Percentiles rank a stretch among this genome's conserved stretches.
Conservation (phyloP, 1,140 invertebrate species). For the Eurosta solidaginis region DNA sequence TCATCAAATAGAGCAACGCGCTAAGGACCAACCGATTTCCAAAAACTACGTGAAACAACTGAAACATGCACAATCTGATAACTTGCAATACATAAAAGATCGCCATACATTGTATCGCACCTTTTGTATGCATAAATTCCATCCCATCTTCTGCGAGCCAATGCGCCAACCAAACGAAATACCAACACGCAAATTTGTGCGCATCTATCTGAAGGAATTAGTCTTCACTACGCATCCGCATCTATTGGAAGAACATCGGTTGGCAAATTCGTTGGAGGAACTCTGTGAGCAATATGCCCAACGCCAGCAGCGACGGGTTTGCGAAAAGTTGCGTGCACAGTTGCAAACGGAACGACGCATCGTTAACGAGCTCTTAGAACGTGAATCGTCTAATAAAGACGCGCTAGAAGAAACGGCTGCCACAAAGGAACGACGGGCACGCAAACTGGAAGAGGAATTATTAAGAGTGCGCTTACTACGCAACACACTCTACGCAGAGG, state of each 20-base stretch:
- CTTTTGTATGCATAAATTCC: slow-evolving; percentile 40
- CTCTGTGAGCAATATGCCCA: slow-evolving; percentile 51
- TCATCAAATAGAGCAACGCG: slow-evolving; percentile 40
- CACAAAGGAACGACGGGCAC: slow-evolving; percentile 22
- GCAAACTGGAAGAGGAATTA: slow-evolving; percentile 37
- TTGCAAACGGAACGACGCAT: slow-evolving; percentile 54
- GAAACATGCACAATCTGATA: not conserved
- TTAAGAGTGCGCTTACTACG: slow-evolving; percentile 51
- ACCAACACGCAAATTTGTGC: slow-evolving; percentile 52
- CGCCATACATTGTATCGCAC: slow-evolving; percentile 40
- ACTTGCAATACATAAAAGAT: slow-evolving; percentile 23
- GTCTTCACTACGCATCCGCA: slow-evolving; percentile 59
- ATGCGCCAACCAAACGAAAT: slow-evolving; percentile 36
- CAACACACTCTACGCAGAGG: slow-evolving; percentile 53
- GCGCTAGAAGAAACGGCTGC: not conserved
- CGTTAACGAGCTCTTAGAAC: slow-evolving; percentile 41
- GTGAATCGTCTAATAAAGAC: not conserved
- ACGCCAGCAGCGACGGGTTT: slow-evolving; percentile 41
- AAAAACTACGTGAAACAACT: slow-evolving; percentile 31
- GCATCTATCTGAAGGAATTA: slow-evolving; percentile 52
- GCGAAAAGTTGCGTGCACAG: slow-evolving; percentile 49
- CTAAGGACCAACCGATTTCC: slow-evolving; percentile 36
- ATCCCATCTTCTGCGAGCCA: slow-evolving; percentile 45
- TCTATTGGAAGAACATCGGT: slow-evolving; percentile 58
- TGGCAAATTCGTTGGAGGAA: slow-evolving; percentile 55